Conservation (phyloP, 2,888 invertebrate genomes). For the Allygus modestus region DNA sequence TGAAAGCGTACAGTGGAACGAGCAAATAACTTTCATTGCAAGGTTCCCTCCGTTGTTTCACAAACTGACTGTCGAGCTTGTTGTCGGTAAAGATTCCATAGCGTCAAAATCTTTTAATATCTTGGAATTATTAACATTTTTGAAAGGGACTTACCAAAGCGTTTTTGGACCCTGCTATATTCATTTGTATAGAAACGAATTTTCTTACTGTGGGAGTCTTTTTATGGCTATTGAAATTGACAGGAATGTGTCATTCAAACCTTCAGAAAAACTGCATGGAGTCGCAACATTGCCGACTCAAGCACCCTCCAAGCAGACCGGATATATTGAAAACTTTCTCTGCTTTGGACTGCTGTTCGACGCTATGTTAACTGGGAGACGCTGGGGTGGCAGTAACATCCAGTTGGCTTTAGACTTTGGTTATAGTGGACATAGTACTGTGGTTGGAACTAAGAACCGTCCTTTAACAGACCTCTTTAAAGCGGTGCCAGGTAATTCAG, state of each 20-base stretch:
- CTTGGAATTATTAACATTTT: neutral
- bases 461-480: neutral
- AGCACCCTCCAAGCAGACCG: neutral
- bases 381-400: neutral
- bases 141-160: neutral
- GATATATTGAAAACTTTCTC: neutral
- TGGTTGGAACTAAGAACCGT: neutral
- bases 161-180: conserved; percentile 49
- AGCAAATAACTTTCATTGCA: conserved; percentile 87
- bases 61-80: conserved; percentile 82
- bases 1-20: conserved; percentile 79
- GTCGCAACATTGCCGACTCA: neutral
- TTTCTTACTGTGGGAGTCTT: conserved; percentile 25
- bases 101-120: conserved; percentile 68
- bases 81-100: conserved; percentile 74
- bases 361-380: neutral
- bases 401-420: conserved; percentile 7
- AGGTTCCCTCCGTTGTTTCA: conserved; percentile 90
- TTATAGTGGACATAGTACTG: neutral
- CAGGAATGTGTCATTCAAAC: neutral
- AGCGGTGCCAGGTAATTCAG: neutral
- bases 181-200: conserved; percentile 27
- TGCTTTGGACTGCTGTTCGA: conserved; percentile 10
- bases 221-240: conserved; percentile 30
- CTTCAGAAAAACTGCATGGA: neutral